Percentiles rank a stretch among this genome's conserved stretches.
Evolutionary conservation across 1,140 invertebrate genomes (phyloP).

Genomic region (Philaenus spumarius): DNA sequence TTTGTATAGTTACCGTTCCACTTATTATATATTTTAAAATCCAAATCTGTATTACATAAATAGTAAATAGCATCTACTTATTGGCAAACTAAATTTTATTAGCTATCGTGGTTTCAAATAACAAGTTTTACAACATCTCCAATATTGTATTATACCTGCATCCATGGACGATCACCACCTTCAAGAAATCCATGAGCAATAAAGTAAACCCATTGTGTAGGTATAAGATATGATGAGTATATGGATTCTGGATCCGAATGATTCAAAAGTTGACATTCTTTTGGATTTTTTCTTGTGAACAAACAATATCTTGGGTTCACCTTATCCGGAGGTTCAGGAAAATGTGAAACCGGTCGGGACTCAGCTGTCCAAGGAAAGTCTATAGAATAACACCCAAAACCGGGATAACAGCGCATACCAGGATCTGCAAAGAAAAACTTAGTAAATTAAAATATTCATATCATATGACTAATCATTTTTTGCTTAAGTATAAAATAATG

Average conservation of each 20-base stretch:
- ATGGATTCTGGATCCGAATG: constrained; percentile 56
- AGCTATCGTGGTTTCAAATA: no score
- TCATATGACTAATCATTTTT: not conserved
- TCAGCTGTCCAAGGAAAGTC: constrained; percentile 68
- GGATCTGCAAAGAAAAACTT: constrained; percentile 18
- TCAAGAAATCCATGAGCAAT: constrained; percentile 82
- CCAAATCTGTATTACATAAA: no score
- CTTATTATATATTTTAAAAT: no score
- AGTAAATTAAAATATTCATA: not conserved
- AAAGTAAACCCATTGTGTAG: constrained; percentile 58
- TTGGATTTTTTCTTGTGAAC: constrained; percentile 46
- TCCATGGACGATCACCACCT: constrained; percentile 68
- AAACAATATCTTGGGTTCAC: constrained; percentile 47
- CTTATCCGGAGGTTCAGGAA: constrained; percentile 56
- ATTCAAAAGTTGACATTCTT: constrained; percentile 49
- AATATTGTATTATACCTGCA: constrained; percentile 54
- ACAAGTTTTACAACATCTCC: no score
- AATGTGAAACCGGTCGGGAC: constrained; percentile 66
- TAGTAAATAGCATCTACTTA: no score
- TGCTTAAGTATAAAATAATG: not conserved
- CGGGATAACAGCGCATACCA: constrained; percentile 55
- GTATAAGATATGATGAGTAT: constrained; percentile 48
- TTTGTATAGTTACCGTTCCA: no score
- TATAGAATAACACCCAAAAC: constrained; percentile 78
- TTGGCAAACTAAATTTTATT: no score